Base-by-base conservation (phyloP, 2,797 vertebrate species). In the Galagoides demidoff region DNA sequence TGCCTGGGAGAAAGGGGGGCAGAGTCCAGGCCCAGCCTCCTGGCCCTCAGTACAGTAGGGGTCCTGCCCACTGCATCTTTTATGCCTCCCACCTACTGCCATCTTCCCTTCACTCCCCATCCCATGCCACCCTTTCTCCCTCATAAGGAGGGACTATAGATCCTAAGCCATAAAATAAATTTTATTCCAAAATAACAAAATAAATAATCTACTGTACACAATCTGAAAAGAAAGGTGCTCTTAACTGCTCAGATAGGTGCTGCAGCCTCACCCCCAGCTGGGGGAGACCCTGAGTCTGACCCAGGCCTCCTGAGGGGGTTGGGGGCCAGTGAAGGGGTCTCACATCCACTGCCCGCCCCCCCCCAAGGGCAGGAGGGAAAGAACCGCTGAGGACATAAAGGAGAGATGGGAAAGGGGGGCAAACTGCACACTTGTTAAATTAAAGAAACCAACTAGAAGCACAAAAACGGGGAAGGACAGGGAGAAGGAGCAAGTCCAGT, bases 151-250 rank as follows among this genome's bases (percentile, higher is more conserved):
- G 66, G 63, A 82, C 92, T 97, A 98, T 96, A 90, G 88, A 95
- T 97, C 97, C 96, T 98, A 98, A 98, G 98, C 98, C 98, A 98
- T 99, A 98, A 99, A 99, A 98, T 98, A 99, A 99, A 99, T 99
- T 99, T 99, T 99, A 99, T 99, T 99, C 98, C 98, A 98, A 99
- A 99, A 99, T 99, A 99, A 99, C 99, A 99, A 99, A 99, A 99
- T 99, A 99, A 99, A 99, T 99, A 99, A 99, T 99, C 99, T 99
- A 99, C 99, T 99, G 98, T 98, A 99, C 99, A 99, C 99, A 93
- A 98, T 99, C 98, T 98, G 99, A 99, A 99, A 97, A 97, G 99
- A 98, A 98, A 98, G 97, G 98, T 94, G 97, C 98, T 97, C 97
- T 98, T 98, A 98, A 98, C 98, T 98, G 98, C 98, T 97, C 93